phyloP scores from a whole-genome alignment of 2,797 vertebrate genomes.

The Syngnathus rostellatus region DNA sequence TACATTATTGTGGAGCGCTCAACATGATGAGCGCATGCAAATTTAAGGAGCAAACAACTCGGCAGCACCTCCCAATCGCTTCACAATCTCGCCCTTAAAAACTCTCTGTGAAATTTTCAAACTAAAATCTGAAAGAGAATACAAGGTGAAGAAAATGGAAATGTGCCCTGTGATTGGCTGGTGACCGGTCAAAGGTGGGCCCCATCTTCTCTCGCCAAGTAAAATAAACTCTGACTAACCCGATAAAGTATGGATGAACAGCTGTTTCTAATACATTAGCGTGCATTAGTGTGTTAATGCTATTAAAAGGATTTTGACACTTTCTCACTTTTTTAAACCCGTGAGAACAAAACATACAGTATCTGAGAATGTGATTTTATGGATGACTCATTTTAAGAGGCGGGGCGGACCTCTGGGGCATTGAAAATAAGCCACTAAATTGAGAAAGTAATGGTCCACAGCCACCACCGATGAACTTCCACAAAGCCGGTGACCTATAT shows the following conservation, averaged over 20 bases:
- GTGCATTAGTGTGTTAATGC: neutral
- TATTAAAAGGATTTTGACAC: neutral
- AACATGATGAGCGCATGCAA: neutral
- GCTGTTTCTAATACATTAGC: neutral
- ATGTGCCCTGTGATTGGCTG: no score
- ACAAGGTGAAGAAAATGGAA: no score
- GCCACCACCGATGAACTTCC: neutral
- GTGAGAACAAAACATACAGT: slow-evolving; percentile 2
- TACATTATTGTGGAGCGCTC: slow-evolving; percentile 20
- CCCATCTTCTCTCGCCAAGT: no score
- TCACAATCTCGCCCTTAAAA: neutral
- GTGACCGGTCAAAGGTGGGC: no score
- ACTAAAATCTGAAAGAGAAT: no score
- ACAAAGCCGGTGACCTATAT: slow-evolving; percentile 1
- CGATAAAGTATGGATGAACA: no score
- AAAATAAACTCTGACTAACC: no score
- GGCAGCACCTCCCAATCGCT: slow-evolving; percentile 10
- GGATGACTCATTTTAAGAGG: neutral
- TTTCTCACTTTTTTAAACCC: neutral
- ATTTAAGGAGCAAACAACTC: slow-evolving; percentile 15
- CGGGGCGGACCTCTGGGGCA: neutral
- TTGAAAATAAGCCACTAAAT: slow-evolving; percentile 22
- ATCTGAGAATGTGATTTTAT: slow-evolving; percentile 4
- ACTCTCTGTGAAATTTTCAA: neutral
- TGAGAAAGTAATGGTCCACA: neutral